These are phyloP conservation scores for Pelosia muscerda DNA, from an alignment of 2,888 invertebrate genomes.

Conservation along the genomic window DNA sequence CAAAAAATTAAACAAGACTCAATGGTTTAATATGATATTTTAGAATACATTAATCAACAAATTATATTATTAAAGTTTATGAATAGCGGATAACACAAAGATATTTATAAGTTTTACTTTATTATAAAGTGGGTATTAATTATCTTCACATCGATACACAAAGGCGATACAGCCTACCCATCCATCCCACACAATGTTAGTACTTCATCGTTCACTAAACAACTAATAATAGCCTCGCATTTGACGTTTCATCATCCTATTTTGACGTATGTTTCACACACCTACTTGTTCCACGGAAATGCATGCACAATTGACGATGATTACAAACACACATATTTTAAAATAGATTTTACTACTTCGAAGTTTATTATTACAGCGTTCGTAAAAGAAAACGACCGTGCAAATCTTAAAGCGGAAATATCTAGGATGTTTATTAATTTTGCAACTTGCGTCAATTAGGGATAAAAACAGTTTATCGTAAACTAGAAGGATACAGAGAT, in stretches of 20 bases:
- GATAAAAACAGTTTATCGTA: background rate
- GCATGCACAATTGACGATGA: slow-evolving; percentile 25
- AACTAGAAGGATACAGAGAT: background rate
- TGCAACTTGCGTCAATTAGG: slow-evolving; percentile 2
- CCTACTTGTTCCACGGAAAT: slow-evolving; percentile 35
- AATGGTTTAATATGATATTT: background rate
- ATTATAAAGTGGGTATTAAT: slow-evolving; percentile 50
- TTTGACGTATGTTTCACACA: slow-evolving; percentile 26
- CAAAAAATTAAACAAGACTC: background rate
- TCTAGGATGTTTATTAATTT: slow-evolving; percentile 10
- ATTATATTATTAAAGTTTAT: slow-evolving; percentile 24
- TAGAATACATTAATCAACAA: too few relatives aligned
- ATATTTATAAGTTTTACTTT: slow-evolving; percentile 30
- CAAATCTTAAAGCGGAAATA: slow-evolving; percentile 21
- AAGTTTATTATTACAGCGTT: slow-evolving; percentile 14
- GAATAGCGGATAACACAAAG: slow-evolving; percentile 23
- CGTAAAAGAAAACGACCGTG: slow-evolving; percentile 14
- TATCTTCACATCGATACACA: slow-evolving; percentile 48
- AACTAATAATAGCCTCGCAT: slow-evolving; percentile 44
- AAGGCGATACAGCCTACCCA: slow-evolving; percentile 42
- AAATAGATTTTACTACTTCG: slow-evolving; percentile 23
- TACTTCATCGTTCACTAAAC: slow-evolving; percentile 40
- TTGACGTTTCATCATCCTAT: slow-evolving; percentile 37
- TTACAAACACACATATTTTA: slow-evolving; percentile 22
- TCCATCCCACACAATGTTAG: slow-evolving; percentile 37